Percentiles rank a stretch among this genome's conserved stretches.
phyloP scores from a whole-genome alignment of 2,113 vertebrate genomes.

The Pseudopipra pipra region DNA sequence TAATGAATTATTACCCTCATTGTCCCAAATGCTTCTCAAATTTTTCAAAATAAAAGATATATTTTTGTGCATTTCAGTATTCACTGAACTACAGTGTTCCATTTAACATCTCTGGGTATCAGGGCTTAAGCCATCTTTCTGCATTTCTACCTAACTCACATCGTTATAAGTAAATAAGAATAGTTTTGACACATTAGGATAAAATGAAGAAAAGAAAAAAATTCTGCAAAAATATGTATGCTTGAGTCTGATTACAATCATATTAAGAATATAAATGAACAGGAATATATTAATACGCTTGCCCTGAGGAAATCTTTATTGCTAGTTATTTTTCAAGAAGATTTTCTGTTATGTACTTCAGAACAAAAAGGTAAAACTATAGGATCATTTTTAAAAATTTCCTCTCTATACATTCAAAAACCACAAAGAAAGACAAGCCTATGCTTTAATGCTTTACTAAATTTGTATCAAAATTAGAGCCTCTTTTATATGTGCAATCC shows the following conservation, averaged over 20 bases:
- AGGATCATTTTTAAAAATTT: background rate
- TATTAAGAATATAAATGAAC: background rate
- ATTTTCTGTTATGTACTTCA: background rate
- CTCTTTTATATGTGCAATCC: rapidly evolving
- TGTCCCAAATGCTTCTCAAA: background rate
- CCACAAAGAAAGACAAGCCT: background rate
- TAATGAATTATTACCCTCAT: background rate
- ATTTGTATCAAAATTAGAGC: background rate
- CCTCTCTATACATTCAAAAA: background rate
- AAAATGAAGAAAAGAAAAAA: background rate
- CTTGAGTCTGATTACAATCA: background rate
- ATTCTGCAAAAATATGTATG: background rate
- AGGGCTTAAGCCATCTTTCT: background rate
- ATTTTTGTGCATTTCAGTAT: background rate
- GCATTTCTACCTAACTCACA: background rate
- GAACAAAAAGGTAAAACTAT: background rate
- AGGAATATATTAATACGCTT: background rate
- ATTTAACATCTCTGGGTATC: background rate
- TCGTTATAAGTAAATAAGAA: background rate
- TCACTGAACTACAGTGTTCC: background rate
- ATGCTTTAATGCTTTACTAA: background rate
- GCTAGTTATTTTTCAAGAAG: background rate
- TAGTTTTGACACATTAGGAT: background rate
- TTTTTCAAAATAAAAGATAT: background rate
- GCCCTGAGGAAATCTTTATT: background rate